A percentile compares a stretch with the other conserved stretches of the same genome.
Evolutionary conservation across 1,140 invertebrate genomes (phyloP).

Genomic region (Phymastichus coffea): DNA sequence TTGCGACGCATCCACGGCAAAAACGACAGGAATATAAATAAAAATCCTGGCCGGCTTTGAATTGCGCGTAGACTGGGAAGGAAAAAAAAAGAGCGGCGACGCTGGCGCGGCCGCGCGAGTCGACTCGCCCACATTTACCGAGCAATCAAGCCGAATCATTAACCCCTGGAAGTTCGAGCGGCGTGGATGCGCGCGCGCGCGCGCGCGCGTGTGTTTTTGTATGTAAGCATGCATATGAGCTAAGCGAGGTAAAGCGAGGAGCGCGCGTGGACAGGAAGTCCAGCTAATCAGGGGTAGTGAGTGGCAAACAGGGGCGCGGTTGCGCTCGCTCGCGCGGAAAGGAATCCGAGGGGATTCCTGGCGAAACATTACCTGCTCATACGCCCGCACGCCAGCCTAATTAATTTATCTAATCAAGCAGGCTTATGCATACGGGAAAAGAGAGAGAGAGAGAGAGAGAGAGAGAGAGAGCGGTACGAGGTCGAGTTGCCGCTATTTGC

Average conservation of each 20-base stretch:
- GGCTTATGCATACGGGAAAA: background rate
- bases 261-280: constrained; percentile 51
- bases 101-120: background rate
- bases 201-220: too few species aligned
- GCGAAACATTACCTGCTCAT: constrained; percentile 32
- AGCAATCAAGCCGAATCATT: constrained; percentile 58
- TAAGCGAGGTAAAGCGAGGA: too few species aligned
- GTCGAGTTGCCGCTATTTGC: too few species aligned
- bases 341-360: constrained; percentile 36
- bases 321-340: constrained; percentile 32
- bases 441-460: too few species aligned
- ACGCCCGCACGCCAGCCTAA: background rate
- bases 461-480: too few species aligned
- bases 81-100: background rate
- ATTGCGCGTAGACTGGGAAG: background rate
- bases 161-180: constrained; percentile 44
- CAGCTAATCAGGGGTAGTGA: constrained; percentile 58
- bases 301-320: constrained; percentile 58
- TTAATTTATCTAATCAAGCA: constrained; percentile 27
- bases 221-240: too few species aligned
- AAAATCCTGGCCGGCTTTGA: background rate
- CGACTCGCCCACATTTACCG: constrained; percentile 55
- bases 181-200: too few species aligned
- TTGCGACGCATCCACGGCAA: background rate
- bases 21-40: background rate